Evolutionary conservation across 2,888 invertebrate species (phyloP), one percentile per base, ranked within the genome.

Genomic region (Trachelus troglodyta): DNA sequence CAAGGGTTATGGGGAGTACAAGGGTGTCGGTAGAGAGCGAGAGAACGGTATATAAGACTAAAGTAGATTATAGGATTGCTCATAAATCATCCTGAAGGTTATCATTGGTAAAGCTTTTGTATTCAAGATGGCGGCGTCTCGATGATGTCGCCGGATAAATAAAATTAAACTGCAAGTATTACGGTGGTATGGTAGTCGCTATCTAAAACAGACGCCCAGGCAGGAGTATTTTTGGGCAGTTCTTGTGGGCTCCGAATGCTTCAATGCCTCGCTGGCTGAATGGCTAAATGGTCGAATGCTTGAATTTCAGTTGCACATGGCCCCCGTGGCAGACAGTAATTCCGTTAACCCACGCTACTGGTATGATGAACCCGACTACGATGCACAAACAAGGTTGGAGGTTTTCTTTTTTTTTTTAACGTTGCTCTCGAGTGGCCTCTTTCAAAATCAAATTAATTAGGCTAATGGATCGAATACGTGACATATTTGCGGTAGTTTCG

Each of bases 271-370:
- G 15, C 15, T 40, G 40, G n/a, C 71, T 40, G 40, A 40, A 40
- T 37, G 37, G 37, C 12, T 37, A 15, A 37, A 37, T 40, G 40
- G 40, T 40, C 40, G 40, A 40, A 40, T 40, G 75, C 86, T 86
- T 81, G 80, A 82, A 83, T 81, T 79, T 81, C 78, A 15, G 81
- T 79, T 76, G 81, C 86, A 86, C 86, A 84, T 86, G 86, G 86
- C 85, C 81, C 78, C 35, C 33, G 71, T 69, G 33, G 35, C 79
- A 75, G 75, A 76, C 78, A 76, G 37, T 69, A 76, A 80, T 68
- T 69, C 80, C 74, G 69, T 76, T 81, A 80, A 77, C 69, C 56
- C 75, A 2, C 31, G 69, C 31, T 33, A 33, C 30, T 33, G 69
- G 69, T 69, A 33, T 30, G 31, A 31, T 33, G 30, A 30, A 33